phyloP scores from a whole-genome alignment of 2,888 invertebrate species.

The Dolichomitus sp. region DNA sequence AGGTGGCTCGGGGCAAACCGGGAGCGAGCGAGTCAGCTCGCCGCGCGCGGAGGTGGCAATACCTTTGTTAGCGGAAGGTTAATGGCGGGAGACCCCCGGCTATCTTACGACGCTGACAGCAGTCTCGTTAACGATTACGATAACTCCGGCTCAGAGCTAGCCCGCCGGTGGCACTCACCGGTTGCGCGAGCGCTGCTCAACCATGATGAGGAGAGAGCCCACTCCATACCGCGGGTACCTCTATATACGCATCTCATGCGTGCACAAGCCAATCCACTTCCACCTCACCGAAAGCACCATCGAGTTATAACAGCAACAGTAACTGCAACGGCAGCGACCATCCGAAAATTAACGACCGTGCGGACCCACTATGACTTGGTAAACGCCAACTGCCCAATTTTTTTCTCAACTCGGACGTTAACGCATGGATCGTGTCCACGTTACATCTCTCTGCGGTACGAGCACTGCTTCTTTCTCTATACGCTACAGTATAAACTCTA shows the following conservation, averaged over 20 bases:
- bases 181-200: constrained; percentile 52
- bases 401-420: constrained; percentile 45
- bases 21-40: constrained; percentile 64
- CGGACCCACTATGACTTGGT: constrained; percentile 76
- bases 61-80: constrained; percentile 83
- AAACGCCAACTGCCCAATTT: constrained; percentile 77
- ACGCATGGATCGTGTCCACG: constrained; percentile 53
- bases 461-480: background rate
- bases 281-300: constrained; percentile 25
- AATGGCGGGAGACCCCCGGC: constrained; percentile 81
- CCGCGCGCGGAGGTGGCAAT: constrained; percentile 79
- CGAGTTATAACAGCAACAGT: constrained; percentile 25
- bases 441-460: constrained; percentile 33
- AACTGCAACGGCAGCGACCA: constrained; percentile 64
- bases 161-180: constrained; percentile 67
- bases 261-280: constrained; percentile 31
- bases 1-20: constrained; percentile 71
- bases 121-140: constrained; percentile 83
- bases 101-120: constrained; percentile 82
- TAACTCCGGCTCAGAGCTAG: constrained; percentile 75
- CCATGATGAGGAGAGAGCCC: constrained; percentile 38
- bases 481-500: constrained; percentile 3
- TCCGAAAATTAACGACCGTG: constrained; percentile 80
- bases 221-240: constrained; percentile 9
- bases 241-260: constrained; percentile 11